phyloP scores from a whole-genome alignment of 2,797 vertebrate genomes.

The Sebastes elongatus region DNA sequence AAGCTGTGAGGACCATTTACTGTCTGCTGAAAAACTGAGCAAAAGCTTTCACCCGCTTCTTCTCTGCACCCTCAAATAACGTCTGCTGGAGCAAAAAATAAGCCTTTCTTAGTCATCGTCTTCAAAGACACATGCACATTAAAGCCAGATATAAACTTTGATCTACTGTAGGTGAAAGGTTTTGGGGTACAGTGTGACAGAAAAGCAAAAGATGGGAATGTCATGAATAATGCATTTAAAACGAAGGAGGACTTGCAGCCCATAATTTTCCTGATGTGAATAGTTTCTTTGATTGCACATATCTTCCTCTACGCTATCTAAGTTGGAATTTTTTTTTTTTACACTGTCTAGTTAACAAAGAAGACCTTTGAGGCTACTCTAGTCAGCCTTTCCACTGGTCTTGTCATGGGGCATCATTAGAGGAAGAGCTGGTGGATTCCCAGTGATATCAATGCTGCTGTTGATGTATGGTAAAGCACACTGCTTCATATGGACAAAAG shows the following conservation, averaged over 20 bases:
- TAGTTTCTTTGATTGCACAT: conserved; percentile 39
- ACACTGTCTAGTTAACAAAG: conserved; percentile 45
- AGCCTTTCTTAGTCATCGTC: not conserved
- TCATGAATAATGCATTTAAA: not conserved
- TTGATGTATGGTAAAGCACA: not conserved
- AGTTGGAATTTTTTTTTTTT: not conserved
- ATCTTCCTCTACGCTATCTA: not conserved
- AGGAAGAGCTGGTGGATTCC: not conserved
- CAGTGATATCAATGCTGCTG: not conserved
- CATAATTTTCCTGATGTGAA: conserved; percentile 26
- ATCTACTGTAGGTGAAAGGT: not conserved
- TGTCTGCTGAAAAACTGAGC: not conserved
- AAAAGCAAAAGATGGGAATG: not conserved
- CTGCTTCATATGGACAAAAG: not conserved
- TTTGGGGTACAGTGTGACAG: not conserved
- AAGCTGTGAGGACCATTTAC: not conserved
- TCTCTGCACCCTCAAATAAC: not conserved
- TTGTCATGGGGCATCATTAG: conserved; percentile 10
- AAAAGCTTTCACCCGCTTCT: not conserved
- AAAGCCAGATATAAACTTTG: not conserved
- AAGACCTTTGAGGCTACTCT: conserved; percentile 33
- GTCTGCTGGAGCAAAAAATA: not conserved
- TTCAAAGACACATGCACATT: conserved; percentile 7
- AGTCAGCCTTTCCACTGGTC: conserved; percentile 46
- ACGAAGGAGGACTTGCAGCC: not conserved